A percentile compares a stretch with the other conserved stretches of the same genome.
Conservation (phyloP, 1,140 invertebrate genomes). For the Sarcophaga bullata region DNA sequence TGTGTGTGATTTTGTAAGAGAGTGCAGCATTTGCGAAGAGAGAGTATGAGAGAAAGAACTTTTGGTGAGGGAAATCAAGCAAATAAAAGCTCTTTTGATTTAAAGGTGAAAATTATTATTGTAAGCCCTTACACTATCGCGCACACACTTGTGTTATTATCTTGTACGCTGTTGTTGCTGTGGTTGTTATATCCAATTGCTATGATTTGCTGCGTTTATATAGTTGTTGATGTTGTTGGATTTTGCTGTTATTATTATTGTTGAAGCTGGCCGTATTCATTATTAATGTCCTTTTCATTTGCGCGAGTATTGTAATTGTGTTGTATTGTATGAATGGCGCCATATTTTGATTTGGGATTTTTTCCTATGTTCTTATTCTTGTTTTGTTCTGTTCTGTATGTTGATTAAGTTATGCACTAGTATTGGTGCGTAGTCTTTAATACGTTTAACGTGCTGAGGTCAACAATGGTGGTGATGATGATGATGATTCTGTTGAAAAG, state of each 20-base stretch:
- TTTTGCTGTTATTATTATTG: background rate
- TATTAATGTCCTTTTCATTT: slow-evolving; percentile 12
- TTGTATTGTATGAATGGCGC: slow-evolving; percentile 1
- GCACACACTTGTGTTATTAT: background rate
- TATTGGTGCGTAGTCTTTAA: too few relatives aligned
- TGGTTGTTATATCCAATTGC: background rate
- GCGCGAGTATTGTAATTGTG: background rate
- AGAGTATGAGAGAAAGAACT: too few relatives aligned
- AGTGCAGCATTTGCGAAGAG: too few relatives aligned
- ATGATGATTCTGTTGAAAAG: background rate
- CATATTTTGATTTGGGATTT: background rate
- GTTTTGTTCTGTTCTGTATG: too few relatives aligned
- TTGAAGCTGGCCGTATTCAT: background rate
- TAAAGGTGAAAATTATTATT: background rate
- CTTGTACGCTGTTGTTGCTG: background rate
- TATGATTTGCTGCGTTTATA: background rate
- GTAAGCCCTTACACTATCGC: background rate
- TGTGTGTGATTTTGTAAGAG: background rate
- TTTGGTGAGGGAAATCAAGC: too few relatives aligned
- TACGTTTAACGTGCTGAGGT: too few relatives aligned
- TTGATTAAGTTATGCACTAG: too few relatives aligned
- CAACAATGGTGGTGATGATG: background rate
- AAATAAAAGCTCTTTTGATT: background rate
- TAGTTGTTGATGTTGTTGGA: background rate
- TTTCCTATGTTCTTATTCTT: background rate